Evolutionary conservation across 2,888 invertebrate species (phyloP).

Genomic region (Heliothis peltigera): DNA sequence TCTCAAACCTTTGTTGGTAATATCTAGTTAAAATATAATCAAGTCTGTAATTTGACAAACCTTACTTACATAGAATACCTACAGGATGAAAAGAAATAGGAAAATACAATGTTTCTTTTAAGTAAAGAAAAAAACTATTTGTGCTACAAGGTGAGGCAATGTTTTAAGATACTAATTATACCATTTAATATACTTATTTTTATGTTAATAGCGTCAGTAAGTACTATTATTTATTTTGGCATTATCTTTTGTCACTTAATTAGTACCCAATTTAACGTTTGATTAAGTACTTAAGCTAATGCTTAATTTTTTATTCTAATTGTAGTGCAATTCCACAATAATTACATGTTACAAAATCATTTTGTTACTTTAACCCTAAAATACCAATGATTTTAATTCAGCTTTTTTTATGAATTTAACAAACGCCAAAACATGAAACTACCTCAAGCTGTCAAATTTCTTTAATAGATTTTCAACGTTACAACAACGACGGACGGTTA

Average conservation of each 20-base stretch:
- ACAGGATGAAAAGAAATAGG: too few relatives aligned
- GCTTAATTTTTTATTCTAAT: slow-evolving; percentile 7
- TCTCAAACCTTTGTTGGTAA: too few relatives aligned
- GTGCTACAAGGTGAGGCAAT: slow-evolving; percentile 7
- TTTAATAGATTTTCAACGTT: too few relatives aligned
- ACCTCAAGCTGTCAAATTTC: too few relatives aligned
- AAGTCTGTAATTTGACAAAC: too few relatives aligned
- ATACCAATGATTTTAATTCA: not conserved
- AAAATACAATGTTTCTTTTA: not conserved
- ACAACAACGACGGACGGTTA: too few relatives aligned
- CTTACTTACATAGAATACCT: too few relatives aligned
- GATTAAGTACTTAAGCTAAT: not conserved
- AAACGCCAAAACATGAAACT: too few relatives aligned
- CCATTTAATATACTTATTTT: not conserved
- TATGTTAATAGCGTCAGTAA: not conserved
- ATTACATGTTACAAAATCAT: not conserved
- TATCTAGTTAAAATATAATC: too few relatives aligned
- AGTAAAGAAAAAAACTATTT: not conserved
- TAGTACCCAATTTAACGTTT: not conserved
- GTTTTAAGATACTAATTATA: not conserved
- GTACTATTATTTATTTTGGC: not conserved
- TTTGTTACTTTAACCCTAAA: not conserved
- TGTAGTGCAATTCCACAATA: too few relatives aligned
- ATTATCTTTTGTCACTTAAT: slow-evolving; percentile 8
- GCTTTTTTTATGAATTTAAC: too few relatives aligned